Conservation (phyloP, 2,888 invertebrate species). For the Isotomurus palustris region DNA sequence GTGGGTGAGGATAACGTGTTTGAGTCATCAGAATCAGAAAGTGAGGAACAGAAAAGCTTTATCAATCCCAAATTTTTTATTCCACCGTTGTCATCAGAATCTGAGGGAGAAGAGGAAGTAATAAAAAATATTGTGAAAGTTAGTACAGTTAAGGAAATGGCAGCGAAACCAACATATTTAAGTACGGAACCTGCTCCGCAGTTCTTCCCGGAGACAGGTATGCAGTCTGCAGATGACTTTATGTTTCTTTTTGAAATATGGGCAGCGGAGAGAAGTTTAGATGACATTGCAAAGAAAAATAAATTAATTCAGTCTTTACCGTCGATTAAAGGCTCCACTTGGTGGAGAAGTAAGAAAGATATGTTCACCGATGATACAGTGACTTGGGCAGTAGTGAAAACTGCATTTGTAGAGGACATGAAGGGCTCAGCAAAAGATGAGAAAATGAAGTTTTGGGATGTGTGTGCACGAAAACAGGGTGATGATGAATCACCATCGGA, state of each 20-base stretch:
- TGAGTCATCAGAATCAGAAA: too few relatives aligned
- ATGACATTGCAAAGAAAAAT: neutral
- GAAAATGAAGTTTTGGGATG: neutral
- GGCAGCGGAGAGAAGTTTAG: neutral
- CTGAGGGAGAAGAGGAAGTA: too few relatives aligned
- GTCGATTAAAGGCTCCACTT: neutral
- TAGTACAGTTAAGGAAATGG: too few relatives aligned
- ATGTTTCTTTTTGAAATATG: constrained; percentile 2
- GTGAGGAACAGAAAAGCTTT: too few relatives aligned
- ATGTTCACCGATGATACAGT: neutral
- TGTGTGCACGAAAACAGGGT: neutral
- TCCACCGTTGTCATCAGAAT: too few relatives aligned
- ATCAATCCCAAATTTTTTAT: too few relatives aligned
- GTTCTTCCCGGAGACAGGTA: neutral
- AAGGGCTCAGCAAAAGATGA: neutral
- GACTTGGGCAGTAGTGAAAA: neutral
- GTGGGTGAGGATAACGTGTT: too few relatives aligned
- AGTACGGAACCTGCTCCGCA: neutral
- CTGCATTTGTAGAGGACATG: neutral
- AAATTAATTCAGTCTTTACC: neutral
- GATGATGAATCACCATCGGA: neutral
- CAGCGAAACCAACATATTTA: too few relatives aligned
- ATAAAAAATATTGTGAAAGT: too few relatives aligned
- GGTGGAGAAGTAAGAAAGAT: neutral
- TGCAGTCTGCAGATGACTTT: neutral